A percentile compares a stretch with the other conserved stretches of the same genome.
These are phyloP conservation scores for Zaprionus ghesquierei DNA, from an alignment of 1,140 invertebrate species.

Conservation along the genomic window DNA sequence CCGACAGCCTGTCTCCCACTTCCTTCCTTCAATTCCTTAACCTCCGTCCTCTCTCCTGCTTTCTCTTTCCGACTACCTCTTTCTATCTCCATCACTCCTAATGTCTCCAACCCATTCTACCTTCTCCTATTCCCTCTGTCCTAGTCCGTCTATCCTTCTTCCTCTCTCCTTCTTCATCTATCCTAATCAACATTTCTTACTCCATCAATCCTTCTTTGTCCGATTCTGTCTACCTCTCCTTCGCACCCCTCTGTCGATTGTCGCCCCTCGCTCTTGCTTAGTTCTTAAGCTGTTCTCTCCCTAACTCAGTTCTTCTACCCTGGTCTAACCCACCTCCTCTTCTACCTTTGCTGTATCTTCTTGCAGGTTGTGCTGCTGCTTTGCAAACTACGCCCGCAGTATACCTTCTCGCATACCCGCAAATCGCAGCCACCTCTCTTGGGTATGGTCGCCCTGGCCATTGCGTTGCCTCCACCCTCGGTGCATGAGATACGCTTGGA, in stretches of 20 bases:
- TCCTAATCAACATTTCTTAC: too few species aligned
- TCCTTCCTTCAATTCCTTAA: too few species aligned
- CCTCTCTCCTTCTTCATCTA: not conserved
- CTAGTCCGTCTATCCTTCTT: too few species aligned
- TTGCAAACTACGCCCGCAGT: conserved; percentile 94
- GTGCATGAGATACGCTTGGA: conserved; percentile 98
- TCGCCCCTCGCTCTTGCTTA: not conserved
- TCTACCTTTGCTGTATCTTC: conserved; percentile 15
- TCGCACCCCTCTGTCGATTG: not conserved
- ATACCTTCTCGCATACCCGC: conserved; percentile 93
- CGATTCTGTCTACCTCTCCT: not conserved
- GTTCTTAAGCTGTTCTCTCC: not conserved
- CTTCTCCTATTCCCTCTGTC: too few species aligned
- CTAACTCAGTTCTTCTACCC: not conserved
- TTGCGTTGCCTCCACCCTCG: conserved; percentile 96
- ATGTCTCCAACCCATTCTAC: too few species aligned
- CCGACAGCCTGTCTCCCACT: not conserved
- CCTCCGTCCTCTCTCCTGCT: not conserved
- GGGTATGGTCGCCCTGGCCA: conserved; percentile 96
- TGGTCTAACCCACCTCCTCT: not conserved
- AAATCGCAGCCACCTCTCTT: conserved; percentile 92
- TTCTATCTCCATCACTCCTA: too few species aligned
- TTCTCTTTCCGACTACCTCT: too few species aligned
- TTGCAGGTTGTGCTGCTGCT: conserved; percentile 95
- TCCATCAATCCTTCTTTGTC: too few species aligned